phyloP scores from a whole-genome alignment of 2,888 invertebrate species.

The Aleiodes alternator region DNA sequence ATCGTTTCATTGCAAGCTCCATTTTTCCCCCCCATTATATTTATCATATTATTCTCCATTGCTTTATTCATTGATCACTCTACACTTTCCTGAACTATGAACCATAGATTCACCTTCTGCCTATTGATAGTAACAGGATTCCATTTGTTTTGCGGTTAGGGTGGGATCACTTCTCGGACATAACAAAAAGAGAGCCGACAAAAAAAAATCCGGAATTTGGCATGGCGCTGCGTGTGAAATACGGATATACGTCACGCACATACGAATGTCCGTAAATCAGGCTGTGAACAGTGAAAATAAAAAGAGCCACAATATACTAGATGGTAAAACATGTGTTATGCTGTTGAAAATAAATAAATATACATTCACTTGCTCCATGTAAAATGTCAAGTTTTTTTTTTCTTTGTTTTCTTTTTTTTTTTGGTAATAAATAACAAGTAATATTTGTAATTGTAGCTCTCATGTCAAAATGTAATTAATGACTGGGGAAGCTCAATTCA shows the following conservation, averaged over 20 bases:
- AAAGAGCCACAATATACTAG: neutral
- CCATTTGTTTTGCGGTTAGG: conserved; percentile 9
- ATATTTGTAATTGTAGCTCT: no score
- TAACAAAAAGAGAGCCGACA: neutral
- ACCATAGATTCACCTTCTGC: neutral
- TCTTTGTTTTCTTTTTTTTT: neutral
- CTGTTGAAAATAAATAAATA: conserved; percentile 1
- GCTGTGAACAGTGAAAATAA: conserved; percentile 3
- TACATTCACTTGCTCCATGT: no score
- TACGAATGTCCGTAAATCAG: conserved; percentile 41
- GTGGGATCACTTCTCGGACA: neutral
- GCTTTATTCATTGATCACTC: neutral
- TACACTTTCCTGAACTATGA: neutral
- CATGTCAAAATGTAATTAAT: neutral
- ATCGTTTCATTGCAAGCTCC: no score
- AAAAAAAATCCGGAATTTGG: conserved; percentile 14
- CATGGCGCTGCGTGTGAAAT: conserved; percentile 25
- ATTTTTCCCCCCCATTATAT: neutral
- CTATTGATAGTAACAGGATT: neutral
- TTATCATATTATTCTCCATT: neutral
- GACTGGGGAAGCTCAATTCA: no score
- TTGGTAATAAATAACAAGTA: no score
- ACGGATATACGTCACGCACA: conserved; percentile 42
- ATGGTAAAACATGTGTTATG: neutral
- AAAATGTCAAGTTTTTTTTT: neutral